Evolutionary conservation across 2,797 vertebrate genomes (phyloP).

Genomic region (Huso huso): DNA sequence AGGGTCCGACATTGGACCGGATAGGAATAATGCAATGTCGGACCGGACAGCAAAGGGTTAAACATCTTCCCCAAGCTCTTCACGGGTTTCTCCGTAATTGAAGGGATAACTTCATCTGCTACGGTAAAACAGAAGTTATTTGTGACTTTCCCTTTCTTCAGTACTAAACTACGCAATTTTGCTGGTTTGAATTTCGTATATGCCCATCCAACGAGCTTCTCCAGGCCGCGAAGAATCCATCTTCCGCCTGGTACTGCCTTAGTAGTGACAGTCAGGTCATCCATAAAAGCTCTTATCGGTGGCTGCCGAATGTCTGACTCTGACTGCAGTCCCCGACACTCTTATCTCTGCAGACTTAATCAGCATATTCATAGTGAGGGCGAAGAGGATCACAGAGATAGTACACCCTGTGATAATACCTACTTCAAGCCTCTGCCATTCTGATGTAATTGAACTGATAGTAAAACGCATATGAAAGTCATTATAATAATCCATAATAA

Average conservation of each 20-base stretch:
- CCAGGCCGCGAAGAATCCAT: conserved; percentile 9
- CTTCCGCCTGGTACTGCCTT: conserved; percentile 14
- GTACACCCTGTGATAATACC: conserved; percentile 14
- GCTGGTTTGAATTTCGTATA: conserved; percentile 6
- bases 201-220: conserved; percentile 13
- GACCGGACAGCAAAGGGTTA: too few species aligned
- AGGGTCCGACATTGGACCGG: too few species aligned
- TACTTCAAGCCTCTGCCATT: conserved; percentile 13
- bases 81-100: too few species aligned
- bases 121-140: too few species aligned
- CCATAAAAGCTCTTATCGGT: conserved; percentile 17
- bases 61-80: too few species aligned
- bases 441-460: background rate
- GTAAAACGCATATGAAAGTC: too few species aligned
- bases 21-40: too few species aligned
- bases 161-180: background rate
- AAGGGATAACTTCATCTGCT: too few species aligned
- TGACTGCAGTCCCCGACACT: conserved; percentile 9
- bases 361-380: conserved; percentile 1
- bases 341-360: conserved; percentile 19
- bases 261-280: conserved; percentile 18
- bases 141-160: too few species aligned
- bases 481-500: too few species aligned
- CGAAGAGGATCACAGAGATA: conserved; percentile 14
- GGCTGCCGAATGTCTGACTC: conserved; percentile 3